These are phyloP conservation scores for Drosophila melanosoma DNA, from an alignment of 2,888 invertebrate genomes.

Conservation along the genomic window DNA sequence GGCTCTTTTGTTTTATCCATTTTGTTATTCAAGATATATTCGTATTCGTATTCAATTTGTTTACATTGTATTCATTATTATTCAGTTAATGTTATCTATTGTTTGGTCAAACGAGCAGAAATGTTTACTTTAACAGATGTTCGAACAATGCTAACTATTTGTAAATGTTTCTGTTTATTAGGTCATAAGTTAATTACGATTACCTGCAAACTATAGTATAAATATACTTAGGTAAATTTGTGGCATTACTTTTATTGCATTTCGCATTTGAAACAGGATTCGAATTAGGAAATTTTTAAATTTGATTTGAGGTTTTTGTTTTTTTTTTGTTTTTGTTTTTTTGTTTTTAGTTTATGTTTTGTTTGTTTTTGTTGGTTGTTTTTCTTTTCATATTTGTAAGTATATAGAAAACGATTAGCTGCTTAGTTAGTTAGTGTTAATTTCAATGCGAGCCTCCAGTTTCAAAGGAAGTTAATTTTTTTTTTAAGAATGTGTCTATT, in stretches of 20 bases:
- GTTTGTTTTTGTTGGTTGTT: neutral
- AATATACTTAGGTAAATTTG: constrained; percentile 63
- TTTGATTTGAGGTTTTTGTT: constrained; percentile 25
- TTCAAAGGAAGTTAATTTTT: neutral
- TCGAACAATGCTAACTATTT: constrained; percentile 38
- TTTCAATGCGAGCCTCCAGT: constrained; percentile 22
- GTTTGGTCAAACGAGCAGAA: constrained; percentile 51
- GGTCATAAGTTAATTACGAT: constrained; percentile 40
- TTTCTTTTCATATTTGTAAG: constrained; percentile 29
- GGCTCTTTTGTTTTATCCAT: constrained; percentile 22
- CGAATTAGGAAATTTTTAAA: constrained; percentile 55
- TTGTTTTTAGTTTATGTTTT: too few species aligned
- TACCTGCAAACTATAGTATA: constrained; percentile 60
- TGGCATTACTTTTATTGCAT: constrained; percentile 37
- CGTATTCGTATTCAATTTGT: neutral
- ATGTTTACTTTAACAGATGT: constrained; percentile 47
- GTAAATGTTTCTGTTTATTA: constrained; percentile 30
- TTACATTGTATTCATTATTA: constrained; percentile 2
- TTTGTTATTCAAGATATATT: constrained; percentile 3
- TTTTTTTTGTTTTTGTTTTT: neutral
- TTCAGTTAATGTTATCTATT: constrained; percentile 13
- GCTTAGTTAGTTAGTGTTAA: constrained; percentile 24
- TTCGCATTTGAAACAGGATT: constrained; percentile 54
- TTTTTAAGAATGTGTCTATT: constrained; percentile 3
- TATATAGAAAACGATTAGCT: constrained; percentile 29